phyloP scores from a whole-genome alignment of 2,113 vertebrate genomes.

The Lasiurus cinereus region DNA sequence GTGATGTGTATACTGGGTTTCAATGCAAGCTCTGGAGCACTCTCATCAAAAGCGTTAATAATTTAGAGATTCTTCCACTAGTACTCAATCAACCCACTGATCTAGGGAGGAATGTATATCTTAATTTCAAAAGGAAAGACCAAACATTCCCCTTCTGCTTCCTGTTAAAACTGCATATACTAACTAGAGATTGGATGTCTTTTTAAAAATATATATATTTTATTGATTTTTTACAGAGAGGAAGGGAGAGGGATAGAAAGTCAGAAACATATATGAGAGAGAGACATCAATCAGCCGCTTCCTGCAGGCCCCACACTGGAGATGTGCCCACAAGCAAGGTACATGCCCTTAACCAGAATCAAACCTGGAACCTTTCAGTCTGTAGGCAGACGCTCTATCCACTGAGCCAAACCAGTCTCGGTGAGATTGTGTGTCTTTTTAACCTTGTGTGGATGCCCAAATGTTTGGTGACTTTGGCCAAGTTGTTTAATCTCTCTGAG shows the following conservation, averaged over 20 bases:
- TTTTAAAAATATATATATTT: constrained; percentile 50
- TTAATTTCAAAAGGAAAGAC: constrained; percentile 55
- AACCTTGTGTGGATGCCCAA: constrained; percentile 78
- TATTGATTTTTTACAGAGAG: too few relatives aligned
- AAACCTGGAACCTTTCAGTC: too few relatives aligned
- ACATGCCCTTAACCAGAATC: too few relatives aligned
- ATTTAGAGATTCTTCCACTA: neutral
- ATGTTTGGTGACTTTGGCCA: constrained; percentile 59
- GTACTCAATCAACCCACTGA: neutral
- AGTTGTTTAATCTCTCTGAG: constrained; percentile 42
- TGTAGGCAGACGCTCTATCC: too few relatives aligned
- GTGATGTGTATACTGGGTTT: neutral
- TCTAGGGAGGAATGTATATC: neutral
- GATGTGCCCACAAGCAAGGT: too few relatives aligned
- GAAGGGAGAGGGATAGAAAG: too few relatives aligned
- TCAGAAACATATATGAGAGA: too few relatives aligned
- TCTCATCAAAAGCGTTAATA: neutral
- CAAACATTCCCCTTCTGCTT: neutral
- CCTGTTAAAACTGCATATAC: constrained; percentile 62
- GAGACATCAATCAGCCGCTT: too few relatives aligned
- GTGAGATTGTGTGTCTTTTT: constrained; percentile 78
- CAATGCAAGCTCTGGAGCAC: neutral
- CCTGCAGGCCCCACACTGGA: too few relatives aligned
- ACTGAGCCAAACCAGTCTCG: too few relatives aligned
- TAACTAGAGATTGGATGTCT: constrained; percentile 77